A percentile compares a stretch with the other conserved stretches of the same genome.
Evolutionary conservation across 2,888 invertebrate genomes (phyloP).

Genomic region (Tethea ocularis): DNA sequence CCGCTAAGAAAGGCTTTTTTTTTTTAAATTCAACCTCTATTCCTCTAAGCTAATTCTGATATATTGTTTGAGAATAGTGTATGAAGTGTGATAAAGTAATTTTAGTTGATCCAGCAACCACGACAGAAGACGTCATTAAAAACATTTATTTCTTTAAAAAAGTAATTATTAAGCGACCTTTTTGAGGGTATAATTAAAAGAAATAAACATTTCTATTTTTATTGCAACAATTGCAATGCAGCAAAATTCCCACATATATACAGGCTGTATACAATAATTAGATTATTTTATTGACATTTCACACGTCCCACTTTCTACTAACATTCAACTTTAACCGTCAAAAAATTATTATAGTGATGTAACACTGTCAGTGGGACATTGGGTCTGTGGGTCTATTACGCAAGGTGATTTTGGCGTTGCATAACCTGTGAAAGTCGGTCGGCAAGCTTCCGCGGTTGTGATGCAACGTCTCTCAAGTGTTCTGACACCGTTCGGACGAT

Average conservation of each 20-base stretch:
- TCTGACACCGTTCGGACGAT: conserved; percentile 63
- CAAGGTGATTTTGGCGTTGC: conserved; percentile 68
- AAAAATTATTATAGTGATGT: conserved; percentile 65
- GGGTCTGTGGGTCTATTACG: conserved; percentile 74
- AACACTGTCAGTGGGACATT: conserved; percentile 75
- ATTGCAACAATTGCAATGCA: background rate
- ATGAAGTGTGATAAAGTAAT: no score
- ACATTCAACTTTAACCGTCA: conserved; percentile 72
- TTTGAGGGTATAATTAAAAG: no score
- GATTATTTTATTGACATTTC: conserved; percentile 61
- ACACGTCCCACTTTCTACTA: conserved; percentile 76
- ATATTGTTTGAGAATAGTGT: no score
- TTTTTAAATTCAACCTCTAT: no score
- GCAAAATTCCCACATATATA: background rate
- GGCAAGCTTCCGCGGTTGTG: conserved; percentile 67
- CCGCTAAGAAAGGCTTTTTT: no score
- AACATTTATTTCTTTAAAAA: background rate
- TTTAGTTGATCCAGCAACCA: no score
- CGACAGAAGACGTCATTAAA: background rate
- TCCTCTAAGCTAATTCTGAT: no score
- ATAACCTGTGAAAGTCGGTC: conserved; percentile 79
- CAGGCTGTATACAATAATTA: conserved; percentile 29
- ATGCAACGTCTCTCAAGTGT: conserved; percentile 61
- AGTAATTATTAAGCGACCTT: no score
- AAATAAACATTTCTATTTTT: no score